Conservation (phyloP, 2,113 vertebrate genomes). For the Hippocampus barbouri region DNA sequence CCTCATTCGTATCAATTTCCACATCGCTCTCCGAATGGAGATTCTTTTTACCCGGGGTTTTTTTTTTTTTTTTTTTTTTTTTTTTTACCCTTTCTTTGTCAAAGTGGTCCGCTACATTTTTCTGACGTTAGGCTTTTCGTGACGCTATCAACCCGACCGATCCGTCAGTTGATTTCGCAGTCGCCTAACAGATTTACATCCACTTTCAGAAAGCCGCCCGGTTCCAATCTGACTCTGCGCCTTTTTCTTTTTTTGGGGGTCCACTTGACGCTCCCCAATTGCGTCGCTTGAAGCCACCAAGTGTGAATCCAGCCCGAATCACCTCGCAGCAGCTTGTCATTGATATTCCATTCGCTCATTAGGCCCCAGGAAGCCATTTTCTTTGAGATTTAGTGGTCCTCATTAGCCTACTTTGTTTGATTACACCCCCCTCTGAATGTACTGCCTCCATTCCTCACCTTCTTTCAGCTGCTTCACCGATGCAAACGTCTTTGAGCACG, state of each 20-base stretch:
- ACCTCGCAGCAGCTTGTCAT: conserved; percentile 8
- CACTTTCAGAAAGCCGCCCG: no score
- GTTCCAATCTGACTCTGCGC: no score
- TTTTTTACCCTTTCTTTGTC: no score
- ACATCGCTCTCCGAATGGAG: no score
- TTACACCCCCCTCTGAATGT: conserved; percentile 1
- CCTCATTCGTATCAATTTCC: not conserved
- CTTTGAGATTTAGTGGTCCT: conserved; percentile 14
- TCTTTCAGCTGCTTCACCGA: conserved; percentile 18
- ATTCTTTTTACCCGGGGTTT: no score
- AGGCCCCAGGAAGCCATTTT: conserved; percentile 22
- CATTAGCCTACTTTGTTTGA: conserved; percentile 22
- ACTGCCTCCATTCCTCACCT: conserved; percentile 1
- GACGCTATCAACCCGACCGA: no score
- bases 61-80: no score
- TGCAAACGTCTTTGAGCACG: conserved; percentile 8
- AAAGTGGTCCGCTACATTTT: no score
- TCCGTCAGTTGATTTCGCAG: no score
- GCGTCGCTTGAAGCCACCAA: not conserved
- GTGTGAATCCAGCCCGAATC: conserved; percentile 3
- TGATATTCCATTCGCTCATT: conserved; percentile 20
- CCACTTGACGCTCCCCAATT: not conserved
- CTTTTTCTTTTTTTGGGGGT: no score
- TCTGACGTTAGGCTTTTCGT: no score
- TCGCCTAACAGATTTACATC: no score